Conservation (phyloP, 2,797 vertebrate species). For the Scarus forsteni region DNA sequence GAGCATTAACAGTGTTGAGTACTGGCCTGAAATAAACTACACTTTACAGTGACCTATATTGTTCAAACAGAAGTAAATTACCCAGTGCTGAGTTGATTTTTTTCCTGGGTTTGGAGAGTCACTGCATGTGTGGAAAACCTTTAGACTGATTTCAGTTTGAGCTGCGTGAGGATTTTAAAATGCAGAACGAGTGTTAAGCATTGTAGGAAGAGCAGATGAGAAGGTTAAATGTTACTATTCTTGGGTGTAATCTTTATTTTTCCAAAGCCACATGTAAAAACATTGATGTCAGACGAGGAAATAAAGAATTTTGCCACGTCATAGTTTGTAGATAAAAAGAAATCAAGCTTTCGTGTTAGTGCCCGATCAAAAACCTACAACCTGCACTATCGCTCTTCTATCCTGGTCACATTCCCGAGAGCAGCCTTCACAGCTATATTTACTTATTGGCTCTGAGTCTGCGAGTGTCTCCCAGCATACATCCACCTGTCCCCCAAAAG, state of each 20-base stretch:
- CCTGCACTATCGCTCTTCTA: conserved; percentile 31
- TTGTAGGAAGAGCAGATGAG: background rate
- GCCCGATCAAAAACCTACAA: conserved; percentile 9
- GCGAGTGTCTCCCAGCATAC: conserved; percentile 41
- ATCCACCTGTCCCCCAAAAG: conserved; percentile 73
- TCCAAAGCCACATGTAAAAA: no score
- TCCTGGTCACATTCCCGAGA: conserved; percentile 71
- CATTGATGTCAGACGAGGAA: no score
- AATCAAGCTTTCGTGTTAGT: conserved; percentile 7
- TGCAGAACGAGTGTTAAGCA: background rate
- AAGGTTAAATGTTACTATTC: no score
- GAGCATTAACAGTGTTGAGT: background rate
- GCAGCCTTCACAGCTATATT: conserved; percentile 77
- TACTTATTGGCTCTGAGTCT: conserved; percentile 56
- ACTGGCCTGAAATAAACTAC: background rate
- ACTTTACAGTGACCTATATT: no score
- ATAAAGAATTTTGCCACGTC: background rate
- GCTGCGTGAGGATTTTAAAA: conserved; percentile 7
- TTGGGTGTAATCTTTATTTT: no score
- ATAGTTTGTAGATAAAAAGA: background rate
- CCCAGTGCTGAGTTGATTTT: no score
- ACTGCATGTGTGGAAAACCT: conserved; percentile 17
- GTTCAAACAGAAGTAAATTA: no score
- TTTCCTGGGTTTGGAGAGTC: background rate
- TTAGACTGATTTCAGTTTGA: conserved; percentile 25